Percentiles rank a stretch among this genome's conserved stretches.
Conservation (phyloP, 1,140 invertebrate species). For the Drosophila kepulauana region DNA sequence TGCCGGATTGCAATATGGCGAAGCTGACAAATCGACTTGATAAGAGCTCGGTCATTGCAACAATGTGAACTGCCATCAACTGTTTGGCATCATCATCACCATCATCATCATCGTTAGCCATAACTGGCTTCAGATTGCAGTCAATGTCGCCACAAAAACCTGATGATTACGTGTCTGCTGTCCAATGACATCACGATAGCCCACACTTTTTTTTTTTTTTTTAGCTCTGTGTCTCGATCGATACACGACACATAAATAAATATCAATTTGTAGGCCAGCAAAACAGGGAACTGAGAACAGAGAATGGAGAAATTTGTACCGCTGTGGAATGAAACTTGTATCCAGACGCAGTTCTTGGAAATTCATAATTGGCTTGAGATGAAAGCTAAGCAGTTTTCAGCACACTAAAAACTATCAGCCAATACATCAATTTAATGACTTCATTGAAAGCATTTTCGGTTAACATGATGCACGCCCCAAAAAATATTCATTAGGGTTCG, state of each 20-base stretch:
- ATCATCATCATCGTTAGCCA: constrained; percentile 17
- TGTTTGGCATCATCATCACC: constrained; percentile 20
- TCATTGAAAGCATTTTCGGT: constrained; percentile 74
- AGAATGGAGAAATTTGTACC: constrained; percentile 19
- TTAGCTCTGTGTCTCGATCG: not conserved
- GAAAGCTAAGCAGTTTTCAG: constrained; percentile 57
- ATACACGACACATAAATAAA: constrained; percentile 12
- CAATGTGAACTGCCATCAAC: constrained; percentile 17
- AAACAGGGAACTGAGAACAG: constrained; percentile 25
- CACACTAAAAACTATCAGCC: constrained; percentile 61
- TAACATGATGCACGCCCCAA: constrained; percentile 48
- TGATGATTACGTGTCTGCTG: constrained; percentile 12
- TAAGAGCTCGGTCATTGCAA: constrained; percentile 12
- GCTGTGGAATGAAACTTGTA: constrained; percentile 16
- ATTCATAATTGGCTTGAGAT: constrained; percentile 71
- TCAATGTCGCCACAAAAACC: constrained; percentile 35
- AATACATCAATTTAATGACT: constrained; percentile 82
- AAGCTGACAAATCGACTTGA: constrained; percentile 3
- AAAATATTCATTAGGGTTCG: constrained; percentile 28
- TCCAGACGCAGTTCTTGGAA: constrained; percentile 64
- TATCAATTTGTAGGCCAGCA: constrained; percentile 17
- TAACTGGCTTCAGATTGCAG: constrained; percentile 21
- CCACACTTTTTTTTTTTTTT: constrained; percentile 5
- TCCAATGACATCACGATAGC: constrained; percentile 25
- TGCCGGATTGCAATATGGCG: constrained; percentile 34